Conservation (phyloP, 2,113 vertebrate genomes). For the Corythoichthys intestinalis region DNA sequence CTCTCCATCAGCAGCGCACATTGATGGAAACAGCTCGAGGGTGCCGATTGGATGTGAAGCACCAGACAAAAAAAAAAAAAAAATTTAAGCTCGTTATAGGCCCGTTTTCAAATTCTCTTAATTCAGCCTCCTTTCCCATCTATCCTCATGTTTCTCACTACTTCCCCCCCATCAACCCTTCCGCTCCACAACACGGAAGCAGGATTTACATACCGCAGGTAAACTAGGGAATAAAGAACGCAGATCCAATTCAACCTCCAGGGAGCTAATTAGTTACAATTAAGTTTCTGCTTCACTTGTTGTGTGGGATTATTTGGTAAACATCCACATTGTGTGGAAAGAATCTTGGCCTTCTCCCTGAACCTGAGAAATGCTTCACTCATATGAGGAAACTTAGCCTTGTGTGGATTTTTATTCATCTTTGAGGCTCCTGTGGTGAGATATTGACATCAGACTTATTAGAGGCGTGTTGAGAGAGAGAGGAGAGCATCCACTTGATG, state of each 20-base stretch:
- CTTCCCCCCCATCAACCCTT: background rate
- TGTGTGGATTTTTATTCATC: constrained; percentile 56
- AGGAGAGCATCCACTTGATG: constrained; percentile 11
- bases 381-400: constrained; percentile 52
- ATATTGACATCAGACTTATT: constrained; percentile 59
- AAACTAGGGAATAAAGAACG: constrained; percentile 78
- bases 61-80: constrained; percentile 39
- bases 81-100: constrained; percentile 66
- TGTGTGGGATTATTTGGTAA: constrained; percentile 76
- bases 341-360: constrained; percentile 69
- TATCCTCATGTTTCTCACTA: constrained; percentile 30
- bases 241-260: constrained; percentile 74
- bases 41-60: constrained; percentile 37
- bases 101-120: constrained; percentile 71
- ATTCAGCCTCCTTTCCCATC: constrained; percentile 56
- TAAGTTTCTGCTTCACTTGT: constrained; percentile 80
- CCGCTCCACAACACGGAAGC: constrained; percentile 51
- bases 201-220: constrained; percentile 77
- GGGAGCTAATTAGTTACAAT: constrained; percentile 82
- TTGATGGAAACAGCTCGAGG: constrained; percentile 58
- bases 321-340: constrained; percentile 75
- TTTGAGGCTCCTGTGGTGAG: constrained; percentile 43
- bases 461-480: constrained; percentile 19
- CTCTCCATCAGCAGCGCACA: constrained; percentile 45
- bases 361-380: constrained; percentile 59